Evolutionary conservation across 2,797 vertebrate genomes (phyloP), one percentile per base, ranked within the genome.

Genomic region (Lagorchestes hirsutus): DNA sequence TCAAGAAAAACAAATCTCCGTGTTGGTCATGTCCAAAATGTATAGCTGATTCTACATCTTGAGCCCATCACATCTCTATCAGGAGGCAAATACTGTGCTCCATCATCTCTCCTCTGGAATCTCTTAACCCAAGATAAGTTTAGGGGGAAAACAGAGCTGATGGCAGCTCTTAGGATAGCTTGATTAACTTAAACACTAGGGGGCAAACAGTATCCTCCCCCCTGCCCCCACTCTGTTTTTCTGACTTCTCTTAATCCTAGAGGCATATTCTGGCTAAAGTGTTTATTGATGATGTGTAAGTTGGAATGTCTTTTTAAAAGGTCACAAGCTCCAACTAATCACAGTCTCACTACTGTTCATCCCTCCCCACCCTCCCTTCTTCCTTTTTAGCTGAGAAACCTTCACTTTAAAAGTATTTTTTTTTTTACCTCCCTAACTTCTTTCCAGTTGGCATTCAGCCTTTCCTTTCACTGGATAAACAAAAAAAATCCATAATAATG

Each of bases 401-500:
- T 8, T 95, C 90, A 82, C 40, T 82, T 82, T 67, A n/a, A 67
- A n/a, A 67, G 62, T 4, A 8, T 82, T 82, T 67, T 67, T 67
- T 82, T 95, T 92, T 46, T 95, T 50, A 50, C 94, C 95, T 97
- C 93, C 93, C 82, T 34, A 4, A n/a, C 62, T 97, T 95, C 95
- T 95, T 97, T 93, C 92, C 93, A 96, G 93, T 93, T 96, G 95
- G 92, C 94, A 94, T 90, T 12, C 93, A 97, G 96, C 62, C 93
- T 96, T 94, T 94, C 92, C 91, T 96, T 97, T 96, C 90, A 54
- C 96, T 97, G 74, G 95, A 92, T 96, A 97, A 82, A 92, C 91
- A 50, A 50, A 46, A 4, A 50, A 50, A 67, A 92, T 91, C 57
- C 82, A 50, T 92, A 97, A 24, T 92, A 62, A 93, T 0, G 3